These are phyloP conservation scores for Otis tarda DNA, from an alignment of 2,113 vertebrate genomes.

Conservation along the genomic window DNA sequence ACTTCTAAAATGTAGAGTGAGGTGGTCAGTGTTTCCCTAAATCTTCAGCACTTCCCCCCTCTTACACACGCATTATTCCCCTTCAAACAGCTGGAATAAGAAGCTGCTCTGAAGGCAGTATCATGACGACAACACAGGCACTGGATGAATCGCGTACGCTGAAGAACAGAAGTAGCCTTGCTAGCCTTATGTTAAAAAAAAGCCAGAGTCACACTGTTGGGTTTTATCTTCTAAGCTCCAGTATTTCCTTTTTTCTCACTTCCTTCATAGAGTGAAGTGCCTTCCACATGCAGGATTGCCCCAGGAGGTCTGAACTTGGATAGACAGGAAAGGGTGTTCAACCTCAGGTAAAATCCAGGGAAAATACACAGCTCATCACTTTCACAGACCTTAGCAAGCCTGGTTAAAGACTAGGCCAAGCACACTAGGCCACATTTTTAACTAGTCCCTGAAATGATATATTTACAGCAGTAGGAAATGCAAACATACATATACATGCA, in stretches of 20 bases:
- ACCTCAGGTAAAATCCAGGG: neutral
- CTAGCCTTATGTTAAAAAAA: neutral
- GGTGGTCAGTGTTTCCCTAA: neutral
- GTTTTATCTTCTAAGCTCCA: neutral
- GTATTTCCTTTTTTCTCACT: neutral
- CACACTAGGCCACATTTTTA: neutral
- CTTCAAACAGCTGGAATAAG: neutral
- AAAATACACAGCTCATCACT: neutral
- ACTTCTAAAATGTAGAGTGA: neutral
- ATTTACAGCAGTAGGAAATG: neutral
- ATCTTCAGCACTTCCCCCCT: neutral
- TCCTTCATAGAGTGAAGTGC: neutral
- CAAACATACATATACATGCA: neutral
- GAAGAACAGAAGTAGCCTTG: neutral
- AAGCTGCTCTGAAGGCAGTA: neutral
- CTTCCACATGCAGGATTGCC: rapidly evolving
- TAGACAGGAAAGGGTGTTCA: neutral
- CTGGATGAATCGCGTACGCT: neutral
- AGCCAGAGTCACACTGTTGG: neutral
- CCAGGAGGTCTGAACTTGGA: neutral
- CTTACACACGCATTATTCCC: neutral
- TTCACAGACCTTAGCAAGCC: neutral
- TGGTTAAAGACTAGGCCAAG: neutral
- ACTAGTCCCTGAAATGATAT: neutral
- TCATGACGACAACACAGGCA: neutral